These are phyloP conservation scores for Lysandra coridon DNA, from an alignment of 2,888 invertebrate species.

Conservation along the genomic window DNA sequence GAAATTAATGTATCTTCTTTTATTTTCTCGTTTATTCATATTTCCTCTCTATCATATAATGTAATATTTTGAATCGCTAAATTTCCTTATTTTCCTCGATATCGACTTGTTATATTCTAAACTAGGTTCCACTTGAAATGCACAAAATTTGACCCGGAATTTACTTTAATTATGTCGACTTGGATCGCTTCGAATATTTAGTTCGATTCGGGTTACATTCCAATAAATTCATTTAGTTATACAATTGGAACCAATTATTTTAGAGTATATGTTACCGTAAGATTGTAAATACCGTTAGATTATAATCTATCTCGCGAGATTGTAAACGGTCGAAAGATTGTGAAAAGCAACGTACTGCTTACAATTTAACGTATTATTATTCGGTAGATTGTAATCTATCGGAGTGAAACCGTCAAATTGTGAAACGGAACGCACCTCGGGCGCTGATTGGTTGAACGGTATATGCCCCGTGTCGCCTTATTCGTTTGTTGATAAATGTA, in stretches of 20 bases:
- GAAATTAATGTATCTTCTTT: not conserved
- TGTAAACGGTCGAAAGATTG: too few species aligned
- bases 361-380: too few species aligned
- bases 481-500: too few species aligned
- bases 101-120: not conserved
- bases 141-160: conserved; percentile 9
- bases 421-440: too few species aligned
- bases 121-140: conserved; percentile 5
- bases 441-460: too few species aligned
- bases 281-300: too few species aligned
- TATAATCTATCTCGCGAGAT: too few species aligned
- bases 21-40: not conserved
- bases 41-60: not conserved
- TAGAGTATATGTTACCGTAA: not conserved
- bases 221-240: not conserved
- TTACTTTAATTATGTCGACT: not conserved
- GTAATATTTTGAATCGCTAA: too few species aligned
- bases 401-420: too few species aligned
- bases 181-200: conserved; percentile 2
- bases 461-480: too few species aligned
- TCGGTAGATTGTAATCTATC: too few species aligned
- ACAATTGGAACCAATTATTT: not conserved
- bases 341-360: too few species aligned
- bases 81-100: not conserved
- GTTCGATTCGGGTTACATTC: not conserved